A percentile compares a stretch with the other conserved stretches of the same genome.
Evolutionary conservation across 2,888 invertebrate genomes (phyloP).

Genomic region (Spisula subtruncata): DNA sequence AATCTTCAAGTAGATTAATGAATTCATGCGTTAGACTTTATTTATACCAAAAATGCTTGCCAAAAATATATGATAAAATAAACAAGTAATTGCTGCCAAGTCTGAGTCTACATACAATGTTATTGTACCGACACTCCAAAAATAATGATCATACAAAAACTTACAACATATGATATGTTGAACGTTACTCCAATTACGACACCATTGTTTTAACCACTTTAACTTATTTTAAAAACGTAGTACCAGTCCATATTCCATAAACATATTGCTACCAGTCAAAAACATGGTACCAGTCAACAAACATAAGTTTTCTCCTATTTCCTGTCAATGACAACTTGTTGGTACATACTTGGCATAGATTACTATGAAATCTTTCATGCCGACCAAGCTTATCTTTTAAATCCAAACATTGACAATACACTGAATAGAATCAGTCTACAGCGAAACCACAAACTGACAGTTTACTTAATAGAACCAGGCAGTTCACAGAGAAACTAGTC

Average conservation of each 20-base stretch:
- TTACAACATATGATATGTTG: neutral
- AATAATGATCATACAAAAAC: neutral
- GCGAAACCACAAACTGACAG: no score
- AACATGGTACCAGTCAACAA: neutral
- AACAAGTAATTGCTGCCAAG: neutral
- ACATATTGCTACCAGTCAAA: no score
- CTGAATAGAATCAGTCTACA: no score
- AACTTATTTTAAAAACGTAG: neutral
- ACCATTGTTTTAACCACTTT: neutral
- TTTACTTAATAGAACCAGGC: no score
- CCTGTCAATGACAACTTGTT: neutral
- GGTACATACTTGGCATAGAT: neutral
- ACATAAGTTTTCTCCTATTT: neutral
- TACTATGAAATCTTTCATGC: neutral
- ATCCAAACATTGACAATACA: neutral
- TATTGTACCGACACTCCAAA: neutral
- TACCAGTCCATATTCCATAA: no score
- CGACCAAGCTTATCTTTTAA: neutral
- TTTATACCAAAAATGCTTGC: neutral
- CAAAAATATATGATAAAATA: slow-evolving; percentile 6
- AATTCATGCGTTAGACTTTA: slow-evolving; percentile 1
- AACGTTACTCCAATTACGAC: neutral
- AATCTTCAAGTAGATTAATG: neutral
- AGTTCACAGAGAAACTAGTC: neutral
- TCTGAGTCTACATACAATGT: neutral